Evolutionary conservation across 2,113 vertebrate species (phyloP).

Genomic region (Canis aureus): DNA sequence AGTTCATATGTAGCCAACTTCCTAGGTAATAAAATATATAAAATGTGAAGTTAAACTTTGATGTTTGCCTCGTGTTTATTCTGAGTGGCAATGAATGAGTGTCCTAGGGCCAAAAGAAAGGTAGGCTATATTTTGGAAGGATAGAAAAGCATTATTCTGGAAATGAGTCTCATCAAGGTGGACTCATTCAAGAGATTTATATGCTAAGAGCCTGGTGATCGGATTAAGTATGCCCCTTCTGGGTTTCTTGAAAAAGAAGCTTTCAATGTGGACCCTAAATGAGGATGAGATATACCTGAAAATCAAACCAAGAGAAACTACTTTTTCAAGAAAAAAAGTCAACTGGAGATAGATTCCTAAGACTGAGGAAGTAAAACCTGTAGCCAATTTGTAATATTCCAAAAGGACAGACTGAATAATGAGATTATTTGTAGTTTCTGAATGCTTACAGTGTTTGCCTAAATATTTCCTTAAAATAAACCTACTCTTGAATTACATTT

Average conservation of each 20-base stretch:
- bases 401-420: neutral
- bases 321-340: neutral
- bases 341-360: neutral
- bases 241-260: neutral
- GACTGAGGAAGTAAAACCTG: neutral
- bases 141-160: neutral
- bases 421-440: neutral
- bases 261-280: neutral
- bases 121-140: neutral
- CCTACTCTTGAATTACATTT: neutral
- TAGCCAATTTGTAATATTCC: neutral
- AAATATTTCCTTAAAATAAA: neutral
- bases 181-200: neutral
- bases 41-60: neutral
- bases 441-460: neutral
- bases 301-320: neutral
- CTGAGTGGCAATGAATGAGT: neutral
- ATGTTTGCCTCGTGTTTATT: neutral
- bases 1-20: neutral
- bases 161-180: neutral
- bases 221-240: neutral
- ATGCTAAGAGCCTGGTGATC: neutral
- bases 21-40: slow-evolving; percentile 1
- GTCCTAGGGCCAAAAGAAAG: neutral
- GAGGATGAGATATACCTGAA: neutral